These are phyloP conservation scores for Brachionus calyciflorus DNA, from an alignment of 1,140 invertebrate species.

Conservation along the genomic window DNA sequence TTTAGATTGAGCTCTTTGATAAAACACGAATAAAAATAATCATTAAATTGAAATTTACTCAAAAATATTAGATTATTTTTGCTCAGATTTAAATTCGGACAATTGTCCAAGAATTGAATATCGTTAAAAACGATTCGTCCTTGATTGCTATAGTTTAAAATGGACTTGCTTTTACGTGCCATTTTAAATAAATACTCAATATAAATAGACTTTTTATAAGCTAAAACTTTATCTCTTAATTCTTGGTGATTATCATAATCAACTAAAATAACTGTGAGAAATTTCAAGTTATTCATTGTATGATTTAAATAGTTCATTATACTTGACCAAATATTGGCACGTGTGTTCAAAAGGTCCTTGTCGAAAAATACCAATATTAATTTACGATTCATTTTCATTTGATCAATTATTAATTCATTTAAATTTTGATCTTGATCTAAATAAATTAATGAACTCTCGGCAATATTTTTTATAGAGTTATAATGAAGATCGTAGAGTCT, in stretches of 20 bases:
- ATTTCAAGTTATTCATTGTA: background rate
- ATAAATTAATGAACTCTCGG: background rate
- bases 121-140: background rate
- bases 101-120: background rate
- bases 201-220: background rate
- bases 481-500: background rate
- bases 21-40: conserved; percentile 5
- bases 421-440: background rate
- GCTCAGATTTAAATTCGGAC: background rate
- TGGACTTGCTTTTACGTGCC: background rate
- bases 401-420: background rate
- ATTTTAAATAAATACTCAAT: background rate
- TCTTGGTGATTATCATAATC: background rate
- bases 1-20: background rate
- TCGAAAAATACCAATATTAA: background rate
- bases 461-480: background rate
- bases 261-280: background rate
- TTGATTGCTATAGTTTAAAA: background rate
- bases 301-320: background rate
- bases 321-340: background rate
- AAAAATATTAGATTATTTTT: background rate
- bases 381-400: background rate
- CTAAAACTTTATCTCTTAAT: background rate
- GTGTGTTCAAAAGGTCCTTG: background rate
- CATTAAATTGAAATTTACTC: background rate